Evolutionary conservation across 2,797 vertebrate species (phyloP), one percentile per base, ranked within the genome.

Genomic region (Pipistrellus kuhlii): DNA sequence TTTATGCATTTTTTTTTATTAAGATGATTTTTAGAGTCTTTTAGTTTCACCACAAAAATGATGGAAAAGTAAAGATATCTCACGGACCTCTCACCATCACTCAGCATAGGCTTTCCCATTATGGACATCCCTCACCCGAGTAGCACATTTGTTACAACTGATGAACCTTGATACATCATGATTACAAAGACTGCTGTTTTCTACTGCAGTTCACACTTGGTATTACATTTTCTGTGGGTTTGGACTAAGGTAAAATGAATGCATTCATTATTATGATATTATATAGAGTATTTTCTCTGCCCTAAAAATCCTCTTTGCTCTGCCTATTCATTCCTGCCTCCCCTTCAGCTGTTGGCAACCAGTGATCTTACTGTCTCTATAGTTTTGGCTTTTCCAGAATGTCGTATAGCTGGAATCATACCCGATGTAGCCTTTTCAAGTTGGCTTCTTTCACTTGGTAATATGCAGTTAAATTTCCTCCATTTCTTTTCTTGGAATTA

Each of bases 81-180:
- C 6, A 0, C 21, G 4, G 8, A n/a, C 0, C 23, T 68, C 10
- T 11, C 4, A 7, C 32, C 5, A 6, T 20, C 32, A 17, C 17
- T 23, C n/a, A 78, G 6, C 25, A n/a, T 15, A 69, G 8, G 15
- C 15, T 46, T 23, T 12, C 13, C 44, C 17, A 17, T 11, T 64
- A 27, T 12, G 44, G 20, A 21, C 66, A 21, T 12, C 0, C 64
- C 27, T 18, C 21, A 35, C n/a, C 44, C 30, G 44, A 64, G 27
- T 41, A 6, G 17, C n/a, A 2, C 30, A 23, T 53, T 72, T 73
- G 30, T 75, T 44, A 30, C 12, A 55, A 11, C 55, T 35, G 17
- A 81, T 64, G 68, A 73, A 15, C 46, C 66, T 5, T 53, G 21
- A 82, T 8, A 11, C 13, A 17, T 53, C n/a, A 15, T 30, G 15